Conservation (phyloP, 2,113 vertebrate genomes). For the Chlorodrepanis virens region DNA sequence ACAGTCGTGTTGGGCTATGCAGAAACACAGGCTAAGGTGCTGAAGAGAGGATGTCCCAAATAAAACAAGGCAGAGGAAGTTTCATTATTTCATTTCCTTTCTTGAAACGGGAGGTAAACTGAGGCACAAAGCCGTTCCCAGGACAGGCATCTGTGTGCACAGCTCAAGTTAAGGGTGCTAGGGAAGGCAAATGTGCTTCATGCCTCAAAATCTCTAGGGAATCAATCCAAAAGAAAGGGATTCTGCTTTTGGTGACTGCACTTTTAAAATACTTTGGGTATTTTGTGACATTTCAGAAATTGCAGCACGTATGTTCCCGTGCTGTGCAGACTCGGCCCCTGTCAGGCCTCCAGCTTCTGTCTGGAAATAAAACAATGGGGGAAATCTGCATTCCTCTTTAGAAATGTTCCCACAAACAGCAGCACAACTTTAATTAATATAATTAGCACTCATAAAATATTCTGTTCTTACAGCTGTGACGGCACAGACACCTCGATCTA, state of each 20-base stretch:
- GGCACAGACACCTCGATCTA: neutral
- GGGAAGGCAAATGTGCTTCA: neutral
- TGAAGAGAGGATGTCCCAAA: neutral
- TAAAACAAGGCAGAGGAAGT: neutral
- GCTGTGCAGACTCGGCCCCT: neutral
- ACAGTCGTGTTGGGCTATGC: neutral
- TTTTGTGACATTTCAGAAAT: neutral
- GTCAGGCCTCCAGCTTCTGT: neutral
- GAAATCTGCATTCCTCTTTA: constrained; percentile 35
- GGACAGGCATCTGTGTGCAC: neutral
- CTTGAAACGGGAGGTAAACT: neutral
- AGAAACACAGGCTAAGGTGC: neutral
- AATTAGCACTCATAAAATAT: constrained; percentile 28
- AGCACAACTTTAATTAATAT: constrained; percentile 41
- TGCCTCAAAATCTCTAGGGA: neutral
- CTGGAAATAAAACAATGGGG: neutral
- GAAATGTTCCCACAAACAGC: constrained; percentile 1
- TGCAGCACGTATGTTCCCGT: neutral
- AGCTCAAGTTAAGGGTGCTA: neutral
- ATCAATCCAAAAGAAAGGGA: neutral
- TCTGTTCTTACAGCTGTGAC: constrained; percentile 43
- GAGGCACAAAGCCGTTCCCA: neutral
- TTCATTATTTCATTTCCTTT: neutral
- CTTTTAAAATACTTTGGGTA: neutral
- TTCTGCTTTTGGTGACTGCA: neutral